phyloP scores from a whole-genome alignment of 2,888 invertebrate genomes.

The Lepidonotus clava region DNA sequence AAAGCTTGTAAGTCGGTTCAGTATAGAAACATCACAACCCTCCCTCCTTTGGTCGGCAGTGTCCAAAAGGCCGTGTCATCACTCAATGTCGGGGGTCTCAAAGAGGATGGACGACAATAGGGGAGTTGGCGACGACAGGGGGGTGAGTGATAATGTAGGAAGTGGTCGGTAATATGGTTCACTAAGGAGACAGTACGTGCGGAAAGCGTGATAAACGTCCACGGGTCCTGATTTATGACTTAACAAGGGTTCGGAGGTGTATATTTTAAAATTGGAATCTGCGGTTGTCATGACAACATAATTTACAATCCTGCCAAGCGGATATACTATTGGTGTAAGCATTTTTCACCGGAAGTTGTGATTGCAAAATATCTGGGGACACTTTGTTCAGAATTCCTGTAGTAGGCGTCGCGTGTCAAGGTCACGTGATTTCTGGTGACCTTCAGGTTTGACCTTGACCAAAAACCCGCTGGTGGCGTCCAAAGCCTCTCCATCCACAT shows the following conservation, averaged over 20 bases:
- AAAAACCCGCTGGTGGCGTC: too few relatives aligned
- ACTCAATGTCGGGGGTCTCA: background rate
- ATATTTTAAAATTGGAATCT: background rate
- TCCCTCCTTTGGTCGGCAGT: too few relatives aligned
- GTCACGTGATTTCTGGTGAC: slow-evolving; percentile 13
- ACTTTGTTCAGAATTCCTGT: too few relatives aligned
- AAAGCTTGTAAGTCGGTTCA: background rate
- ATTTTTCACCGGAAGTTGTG: too few relatives aligned
- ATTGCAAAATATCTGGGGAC: too few relatives aligned
- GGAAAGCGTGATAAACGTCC: background rate
- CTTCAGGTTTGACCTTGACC: background rate
- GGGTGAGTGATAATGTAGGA: background rate
- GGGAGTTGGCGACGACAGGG: background rate
- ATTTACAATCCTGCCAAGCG: too few relatives aligned
- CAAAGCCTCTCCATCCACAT: too few relatives aligned
- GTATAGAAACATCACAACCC: too few relatives aligned
- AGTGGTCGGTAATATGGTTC: background rate
- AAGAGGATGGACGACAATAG: background rate
- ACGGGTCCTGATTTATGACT: background rate
- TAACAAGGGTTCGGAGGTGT: background rate
- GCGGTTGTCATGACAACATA: background rate
- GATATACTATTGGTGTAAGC: too few relatives aligned
- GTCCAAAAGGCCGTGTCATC: background rate
- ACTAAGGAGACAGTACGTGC: background rate
- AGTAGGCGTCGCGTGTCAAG: background rate